Evolutionary conservation across 2,113 vertebrate genomes (phyloP).

Genomic region (Mungos mungo): DNA sequence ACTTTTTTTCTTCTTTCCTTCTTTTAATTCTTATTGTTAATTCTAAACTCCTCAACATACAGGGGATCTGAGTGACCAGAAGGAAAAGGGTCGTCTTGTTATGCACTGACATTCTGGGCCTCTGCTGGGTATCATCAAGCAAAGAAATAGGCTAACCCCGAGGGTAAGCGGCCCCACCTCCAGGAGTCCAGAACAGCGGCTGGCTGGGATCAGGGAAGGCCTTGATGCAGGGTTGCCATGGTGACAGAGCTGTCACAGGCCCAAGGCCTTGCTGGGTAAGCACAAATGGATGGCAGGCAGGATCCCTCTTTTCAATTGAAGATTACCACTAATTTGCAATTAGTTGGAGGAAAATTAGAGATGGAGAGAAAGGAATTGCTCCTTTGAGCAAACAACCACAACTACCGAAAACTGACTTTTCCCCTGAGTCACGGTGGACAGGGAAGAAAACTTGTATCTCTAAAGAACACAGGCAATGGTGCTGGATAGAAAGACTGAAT

Average conservation of each 20-base stretch:
- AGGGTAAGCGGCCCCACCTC: not conserved
- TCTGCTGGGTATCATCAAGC: not conserved
- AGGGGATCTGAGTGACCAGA: not conserved
- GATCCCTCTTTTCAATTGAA: slow-evolving; percentile 74
- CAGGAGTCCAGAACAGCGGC: not conserved
- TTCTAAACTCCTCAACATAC: not conserved
- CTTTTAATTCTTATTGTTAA: not conserved
- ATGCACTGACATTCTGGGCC: not conserved
- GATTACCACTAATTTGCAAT: slow-evolving; percentile 78
- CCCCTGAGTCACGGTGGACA: not conserved
- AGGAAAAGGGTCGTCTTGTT: not conserved
- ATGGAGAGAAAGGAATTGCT: slow-evolving; percentile 70
- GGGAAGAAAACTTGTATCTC: not conserved
- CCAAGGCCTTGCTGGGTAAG: slow-evolving; percentile 73
- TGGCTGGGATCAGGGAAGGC: slow-evolving; percentile 11
- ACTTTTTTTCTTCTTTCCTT: not conserved
- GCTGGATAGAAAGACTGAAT: not conserved
- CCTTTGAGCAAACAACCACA: slow-evolving; percentile 71
- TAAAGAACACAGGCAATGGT: not conserved
- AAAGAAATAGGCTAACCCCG: not conserved
- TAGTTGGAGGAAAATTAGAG: slow-evolving; percentile 77
- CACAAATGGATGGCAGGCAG: slow-evolving; percentile 65
- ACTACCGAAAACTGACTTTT: slow-evolving; percentile 61
- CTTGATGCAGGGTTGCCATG: slow-evolving; percentile 50
- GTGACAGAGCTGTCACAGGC: slow-evolving; percentile 47